phyloP scores from a whole-genome alignment of 1,140 invertebrate species.

The Bombus superbus region DNA sequence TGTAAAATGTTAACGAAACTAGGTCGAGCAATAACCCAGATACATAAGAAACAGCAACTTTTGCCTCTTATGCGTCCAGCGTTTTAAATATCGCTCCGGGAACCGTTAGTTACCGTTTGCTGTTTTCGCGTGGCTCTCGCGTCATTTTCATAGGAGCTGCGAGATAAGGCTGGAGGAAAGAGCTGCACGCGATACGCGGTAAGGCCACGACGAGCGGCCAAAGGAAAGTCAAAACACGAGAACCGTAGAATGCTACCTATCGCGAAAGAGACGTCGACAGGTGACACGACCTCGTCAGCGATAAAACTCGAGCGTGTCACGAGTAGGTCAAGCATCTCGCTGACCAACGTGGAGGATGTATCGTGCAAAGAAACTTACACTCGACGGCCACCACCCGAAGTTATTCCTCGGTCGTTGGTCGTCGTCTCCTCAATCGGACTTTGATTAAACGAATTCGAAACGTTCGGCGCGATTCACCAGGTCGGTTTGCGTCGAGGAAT shows the following conservation, averaged over 20 bases:
- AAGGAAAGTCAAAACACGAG: background rate
- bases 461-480: background rate
- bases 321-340: constrained; percentile 51
- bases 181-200: constrained; percentile 21
- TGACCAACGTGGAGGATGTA: background rate
- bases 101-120: background rate
- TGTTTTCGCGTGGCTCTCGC: background rate
- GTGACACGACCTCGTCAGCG: constrained; percentile 41
- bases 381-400: background rate
- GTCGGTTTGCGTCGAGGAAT: too few species aligned
- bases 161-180: background rate
- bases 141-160: background rate
- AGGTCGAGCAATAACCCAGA: constrained; percentile 12
- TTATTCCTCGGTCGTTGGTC: background rate
- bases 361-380: background rate
- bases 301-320: constrained; percentile 37
- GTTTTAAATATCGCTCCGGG: background rate
- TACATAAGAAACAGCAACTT: background rate
- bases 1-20: background rate
- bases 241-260: background rate
- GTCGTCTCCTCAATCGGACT: background rate
- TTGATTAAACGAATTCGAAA: background rate
- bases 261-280: constrained; percentile 31
- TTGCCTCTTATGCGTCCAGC: background rate
- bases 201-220: background rate